Evolutionary conservation across 92 coral and sea anemone genomes (phyloP).

Genomic region (Plumapathes pennacea): DNA sequence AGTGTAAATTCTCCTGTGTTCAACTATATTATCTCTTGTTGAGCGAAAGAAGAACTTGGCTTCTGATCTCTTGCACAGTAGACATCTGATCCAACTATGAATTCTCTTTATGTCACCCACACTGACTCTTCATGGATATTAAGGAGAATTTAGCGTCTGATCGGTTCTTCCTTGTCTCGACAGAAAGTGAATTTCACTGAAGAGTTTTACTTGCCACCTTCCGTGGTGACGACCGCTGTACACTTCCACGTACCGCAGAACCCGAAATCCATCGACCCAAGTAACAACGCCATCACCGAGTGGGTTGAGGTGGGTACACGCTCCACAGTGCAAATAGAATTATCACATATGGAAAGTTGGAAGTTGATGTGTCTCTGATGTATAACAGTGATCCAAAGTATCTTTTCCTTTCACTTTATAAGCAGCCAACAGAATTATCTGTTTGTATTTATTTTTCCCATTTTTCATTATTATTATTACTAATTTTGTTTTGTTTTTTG

Average conservation of each 20-base stretch:
- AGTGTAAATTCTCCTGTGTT: no score
- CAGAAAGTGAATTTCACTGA: slow-evolving; percentile 51
- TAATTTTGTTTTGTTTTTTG: no score
- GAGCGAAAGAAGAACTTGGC: no score
- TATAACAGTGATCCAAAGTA: no score
- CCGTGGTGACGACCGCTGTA: slow-evolving; percentile 53
- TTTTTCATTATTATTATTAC: no score
- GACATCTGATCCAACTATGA: neutral
- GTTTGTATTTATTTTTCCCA: no score
- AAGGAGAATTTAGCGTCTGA: neutral
- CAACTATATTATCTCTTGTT: no score
- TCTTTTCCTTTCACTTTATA: no score
- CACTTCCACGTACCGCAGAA: slow-evolving; percentile 49
- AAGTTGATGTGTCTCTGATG: no score
- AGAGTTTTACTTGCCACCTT: slow-evolving; percentile 58
- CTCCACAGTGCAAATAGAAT: neutral
- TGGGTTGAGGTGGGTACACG: slow-evolving; percentile 53
- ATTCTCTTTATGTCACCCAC: neutral
- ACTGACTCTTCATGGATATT: neutral
- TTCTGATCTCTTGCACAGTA: no score
- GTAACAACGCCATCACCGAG: slow-evolving; percentile 63
- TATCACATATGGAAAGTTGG: neutral
- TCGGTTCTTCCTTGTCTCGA: neutral
- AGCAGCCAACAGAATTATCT: no score
- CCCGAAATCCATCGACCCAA: slow-evolving; percentile 47